phyloP scores from a whole-genome alignment of 2,113 vertebrate genomes.

The Chrysochloris asiatica region DNA sequence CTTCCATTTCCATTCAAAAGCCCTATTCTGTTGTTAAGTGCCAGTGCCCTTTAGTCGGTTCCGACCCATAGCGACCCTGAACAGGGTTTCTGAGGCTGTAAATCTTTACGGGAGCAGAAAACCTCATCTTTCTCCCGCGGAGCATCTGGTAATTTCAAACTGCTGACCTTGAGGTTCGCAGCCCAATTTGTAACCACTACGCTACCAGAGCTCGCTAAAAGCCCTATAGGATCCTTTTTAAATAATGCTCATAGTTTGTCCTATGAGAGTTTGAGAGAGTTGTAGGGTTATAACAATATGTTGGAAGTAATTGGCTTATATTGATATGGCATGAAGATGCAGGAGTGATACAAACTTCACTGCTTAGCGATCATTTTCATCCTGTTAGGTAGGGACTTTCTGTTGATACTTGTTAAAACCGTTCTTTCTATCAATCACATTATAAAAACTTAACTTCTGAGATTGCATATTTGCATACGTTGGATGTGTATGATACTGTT shows the following conservation, averaged over 20 bases:
- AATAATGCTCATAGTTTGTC: too few relatives aligned
- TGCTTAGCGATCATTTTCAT: neutral
- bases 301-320: neutral
- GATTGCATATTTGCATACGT: constrained; percentile 60
- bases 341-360: rapidly evolving
- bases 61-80: too few relatives aligned
- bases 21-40: too few relatives aligned
- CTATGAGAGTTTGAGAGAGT: neutral
- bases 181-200: neutral
- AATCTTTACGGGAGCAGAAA: too few relatives aligned
- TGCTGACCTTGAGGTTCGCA: too few relatives aligned
- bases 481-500: constrained; percentile 60
- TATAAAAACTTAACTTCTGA: constrained; percentile 60
- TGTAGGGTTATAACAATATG: neutral
- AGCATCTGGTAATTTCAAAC: too few relatives aligned
- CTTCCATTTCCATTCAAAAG: neutral
- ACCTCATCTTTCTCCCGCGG: too few relatives aligned
- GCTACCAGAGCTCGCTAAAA: too few relatives aligned
- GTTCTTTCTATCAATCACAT: constrained; percentile 27
- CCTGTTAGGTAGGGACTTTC: neutral
- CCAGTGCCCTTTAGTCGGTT: too few relatives aligned
- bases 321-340: too few relatives aligned
- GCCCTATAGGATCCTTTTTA: neutral
- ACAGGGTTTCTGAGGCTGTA: too few relatives aligned
- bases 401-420: rapidly evolving